These are phyloP conservation scores for Oryctolagus cuniculus DNA, from an alignment of 2,113 vertebrate species.

Conservation along the genomic window DNA sequence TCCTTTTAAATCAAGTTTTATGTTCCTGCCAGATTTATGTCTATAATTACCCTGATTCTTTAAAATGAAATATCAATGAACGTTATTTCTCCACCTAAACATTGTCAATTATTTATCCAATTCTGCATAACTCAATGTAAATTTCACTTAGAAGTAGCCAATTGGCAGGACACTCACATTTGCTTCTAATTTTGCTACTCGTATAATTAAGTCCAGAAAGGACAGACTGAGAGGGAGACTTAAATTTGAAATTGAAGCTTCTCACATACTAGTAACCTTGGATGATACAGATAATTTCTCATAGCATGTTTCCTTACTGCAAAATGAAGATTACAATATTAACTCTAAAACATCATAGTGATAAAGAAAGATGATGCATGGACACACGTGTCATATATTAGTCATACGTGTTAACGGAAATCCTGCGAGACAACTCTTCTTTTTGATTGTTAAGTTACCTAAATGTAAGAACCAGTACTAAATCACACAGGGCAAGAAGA, in stretches of 20 bases:
- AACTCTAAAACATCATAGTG: background rate
- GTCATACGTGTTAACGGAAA: background rate
- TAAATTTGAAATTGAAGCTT: background rate
- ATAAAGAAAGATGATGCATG: background rate
- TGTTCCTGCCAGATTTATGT: background rate
- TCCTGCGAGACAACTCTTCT: background rate
- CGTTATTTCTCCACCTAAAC: background rate
- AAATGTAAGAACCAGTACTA: background rate
- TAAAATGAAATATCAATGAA: background rate
- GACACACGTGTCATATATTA: background rate
- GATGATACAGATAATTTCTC: background rate
- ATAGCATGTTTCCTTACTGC: background rate
- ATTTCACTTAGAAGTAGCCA: background rate
- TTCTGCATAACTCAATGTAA: background rate
- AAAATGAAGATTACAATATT: background rate
- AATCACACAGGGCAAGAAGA: background rate
- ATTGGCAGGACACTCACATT: background rate
- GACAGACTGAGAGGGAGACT: background rate
- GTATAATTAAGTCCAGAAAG: background rate
- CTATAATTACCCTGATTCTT: background rate
- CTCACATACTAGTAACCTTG: background rate
- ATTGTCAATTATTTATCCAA: background rate
- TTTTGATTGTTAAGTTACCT: background rate
- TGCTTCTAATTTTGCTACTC: background rate
- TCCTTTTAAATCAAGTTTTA: background rate